These are phyloP conservation scores for Drosophila obscura DNA, from an alignment of 1,140 invertebrate species.

Conservation along the genomic window DNA sequence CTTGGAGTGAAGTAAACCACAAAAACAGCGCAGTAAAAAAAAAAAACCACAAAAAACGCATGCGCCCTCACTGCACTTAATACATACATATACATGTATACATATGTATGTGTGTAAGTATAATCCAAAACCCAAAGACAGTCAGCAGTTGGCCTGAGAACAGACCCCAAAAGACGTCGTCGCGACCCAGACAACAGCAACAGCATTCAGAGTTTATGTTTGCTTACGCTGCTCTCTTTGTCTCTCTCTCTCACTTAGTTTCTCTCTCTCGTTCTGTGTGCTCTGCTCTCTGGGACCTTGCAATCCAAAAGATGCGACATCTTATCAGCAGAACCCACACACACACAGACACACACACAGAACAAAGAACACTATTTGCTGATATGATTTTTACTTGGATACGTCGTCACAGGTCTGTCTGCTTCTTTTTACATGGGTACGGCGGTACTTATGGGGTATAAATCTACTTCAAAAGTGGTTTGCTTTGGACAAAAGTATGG, in stretches of 20 bases:
- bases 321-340: slow-evolving; percentile 41
- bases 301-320: slow-evolving; percentile 31
- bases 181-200: slow-evolving; percentile 69
- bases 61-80: slow-evolving; percentile 51
- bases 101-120: slow-evolving; percentile 5
- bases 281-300: slow-evolving; percentile 14
- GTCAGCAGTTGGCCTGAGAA: slow-evolving; percentile 7
- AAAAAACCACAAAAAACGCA: slow-evolving; percentile 60
- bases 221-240: slow-evolving; percentile 25
- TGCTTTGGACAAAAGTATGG: no score
- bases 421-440: neutral
- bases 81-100: slow-evolving; percentile 10
- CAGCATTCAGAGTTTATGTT: slow-evolving; percentile 59
- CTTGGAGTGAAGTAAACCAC: neutral
- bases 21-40: slow-evolving; percentile 44
- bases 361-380: slow-evolving; percentile 16
- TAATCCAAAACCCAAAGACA: slow-evolving; percentile 4
- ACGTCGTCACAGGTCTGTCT: neutral
- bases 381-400: slow-evolving; percentile 51
- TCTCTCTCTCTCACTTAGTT: neutral
- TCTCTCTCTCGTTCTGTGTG: slow-evolving; percentile 12
- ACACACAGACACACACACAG: slow-evolving; percentile 7
- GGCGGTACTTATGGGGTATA: no score
- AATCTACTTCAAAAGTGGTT: no score
- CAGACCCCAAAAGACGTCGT: slow-evolving; percentile 28